Evolutionary conservation across 2,797 vertebrate genomes (phyloP), one percentile per base, ranked within the genome.

Genomic region (Chromobotia macracanthus): DNA sequence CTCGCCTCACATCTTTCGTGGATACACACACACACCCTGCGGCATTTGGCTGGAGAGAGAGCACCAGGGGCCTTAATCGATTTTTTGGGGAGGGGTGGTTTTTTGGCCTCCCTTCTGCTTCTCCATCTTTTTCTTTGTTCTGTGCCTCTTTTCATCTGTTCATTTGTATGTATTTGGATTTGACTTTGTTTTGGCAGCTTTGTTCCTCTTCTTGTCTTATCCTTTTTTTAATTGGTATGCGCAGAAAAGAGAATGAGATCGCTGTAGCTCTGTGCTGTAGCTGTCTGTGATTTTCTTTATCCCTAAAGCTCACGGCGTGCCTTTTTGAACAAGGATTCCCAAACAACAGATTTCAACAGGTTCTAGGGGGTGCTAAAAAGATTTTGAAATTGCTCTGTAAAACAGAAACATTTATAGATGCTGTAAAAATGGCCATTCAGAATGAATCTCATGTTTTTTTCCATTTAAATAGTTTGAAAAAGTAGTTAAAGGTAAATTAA

Each of bases 121-220:
- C 48, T 16, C 35, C 23, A 46, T 51, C n/a, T 66, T 21, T 51
- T 18, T 46, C 77, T 81, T 72, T 84, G 79, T 76, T 75, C 10
- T 83, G 10, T 75, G 28, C 61, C 76, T 71, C 38, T 79, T 86
- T 83, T 84, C 67, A 77, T 81, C 80, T 55, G 12, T 48, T 64
- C 16, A 55, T 77, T 72, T 77, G 61, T 63, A 19, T 76, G 81
- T 82, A 67, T 82, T 69, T 84, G 44, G 74, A 31, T 85, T 85
- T 79, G 68, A 38, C 78, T 84, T 82, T 80, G 63, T 82, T 78
- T 83, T 75, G 68, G 77, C 78, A 82, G 58, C 18, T 69, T 68
- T 41, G 46, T 9, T 68, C 55, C 51, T 41, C 72, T 38, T 31
- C 23, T 69, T 6, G n/a, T 73, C 56, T 78, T 60, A 77, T 82